A percentile compares a stretch with the other conserved stretches of the same genome.
phyloP scores from a whole-genome alignment of 2,888 invertebrate species.

The Zootermopsis nevadensis region DNA sequence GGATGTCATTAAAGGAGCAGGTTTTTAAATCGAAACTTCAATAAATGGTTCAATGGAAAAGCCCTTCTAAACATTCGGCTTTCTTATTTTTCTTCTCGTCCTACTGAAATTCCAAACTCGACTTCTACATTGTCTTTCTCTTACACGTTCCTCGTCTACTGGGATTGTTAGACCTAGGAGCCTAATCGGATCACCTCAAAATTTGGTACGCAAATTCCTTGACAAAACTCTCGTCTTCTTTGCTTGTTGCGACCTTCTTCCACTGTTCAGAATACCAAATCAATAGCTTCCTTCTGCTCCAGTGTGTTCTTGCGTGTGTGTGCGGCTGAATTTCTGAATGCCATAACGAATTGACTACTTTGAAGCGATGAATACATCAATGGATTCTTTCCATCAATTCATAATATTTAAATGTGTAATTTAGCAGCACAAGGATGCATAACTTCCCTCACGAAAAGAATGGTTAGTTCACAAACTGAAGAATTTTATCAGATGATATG shows the following conservation, averaged over 20 bases:
- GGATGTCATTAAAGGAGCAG: neutral
- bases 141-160: no score
- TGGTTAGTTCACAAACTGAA: no score
- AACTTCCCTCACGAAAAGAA: no score
- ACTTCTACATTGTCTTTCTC: neutral
- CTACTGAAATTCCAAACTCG: neutral
- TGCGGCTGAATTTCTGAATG: no score
- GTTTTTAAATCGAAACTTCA: neutral
- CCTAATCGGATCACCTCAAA: slow-evolving; percentile 9
- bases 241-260: neutral
- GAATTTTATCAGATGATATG: no score
- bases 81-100: neutral
- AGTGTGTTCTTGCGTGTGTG: neutral
- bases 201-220: neutral
- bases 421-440: no score
- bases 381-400: no score
- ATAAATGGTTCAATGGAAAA: neutral
- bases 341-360: no score
- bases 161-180: neutral
- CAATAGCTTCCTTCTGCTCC: neutral
- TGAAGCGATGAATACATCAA: no score
- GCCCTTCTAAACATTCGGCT: neutral
- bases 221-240: neutral
- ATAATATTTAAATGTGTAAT: no score
- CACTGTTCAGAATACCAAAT: neutral